A percentile compares a stretch with the other conserved stretches of the same genome.
Evolutionary conservation across 2,797 vertebrate genomes (phyloP).

Genomic region (Cetoscarus ocellatus): DNA sequence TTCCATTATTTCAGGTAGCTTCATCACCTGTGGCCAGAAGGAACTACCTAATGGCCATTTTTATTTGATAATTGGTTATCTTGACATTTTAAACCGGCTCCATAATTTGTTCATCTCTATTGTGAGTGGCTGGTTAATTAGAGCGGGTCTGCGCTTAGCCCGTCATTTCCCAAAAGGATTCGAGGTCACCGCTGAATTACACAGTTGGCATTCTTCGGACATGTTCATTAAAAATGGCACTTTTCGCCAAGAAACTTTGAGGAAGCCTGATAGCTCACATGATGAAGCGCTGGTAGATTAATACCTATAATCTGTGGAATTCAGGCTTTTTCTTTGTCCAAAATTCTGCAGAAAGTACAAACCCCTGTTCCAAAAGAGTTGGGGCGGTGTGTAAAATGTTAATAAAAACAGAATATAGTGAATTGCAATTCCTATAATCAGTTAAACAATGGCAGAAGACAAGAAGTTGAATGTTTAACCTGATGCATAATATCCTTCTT

Average conservation of each 20-base stretch:
- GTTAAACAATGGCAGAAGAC: no score
- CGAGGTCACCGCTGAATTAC: slow-evolving; percentile 74
- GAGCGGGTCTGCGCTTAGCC: slow-evolving; percentile 75
- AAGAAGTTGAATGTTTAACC: no score
- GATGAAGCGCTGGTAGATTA: slow-evolving; percentile 16
- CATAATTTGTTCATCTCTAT: slow-evolving; percentile 82
- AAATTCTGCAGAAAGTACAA: slow-evolving; percentile 3
- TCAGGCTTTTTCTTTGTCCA: slow-evolving; percentile 11
- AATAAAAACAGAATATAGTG: no score
- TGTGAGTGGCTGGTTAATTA: slow-evolving; percentile 82
- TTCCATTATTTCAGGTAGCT: slow-evolving; percentile 75
- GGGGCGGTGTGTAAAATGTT: no score
- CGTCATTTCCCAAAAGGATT: slow-evolving; percentile 69
- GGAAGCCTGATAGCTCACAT: slow-evolving; percentile 21
- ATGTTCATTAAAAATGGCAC: slow-evolving; percentile 71
- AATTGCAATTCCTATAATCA: no score
- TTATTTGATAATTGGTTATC: slow-evolving; percentile 87
- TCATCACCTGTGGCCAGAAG: slow-evolving; percentile 79
- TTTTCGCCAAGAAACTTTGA: slow-evolving; percentile 44
- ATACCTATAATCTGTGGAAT: slow-evolving; percentile 17
- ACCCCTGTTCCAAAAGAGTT: no score
- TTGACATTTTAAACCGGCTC: slow-evolving; percentile 84
- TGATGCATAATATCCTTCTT: no score
- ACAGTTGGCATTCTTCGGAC: slow-evolving; percentile 74
- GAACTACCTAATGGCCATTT: slow-evolving; percentile 79